phyloP scores from a whole-genome alignment of 2,888 invertebrate species.

The Ceratothoa steindachneri region DNA sequence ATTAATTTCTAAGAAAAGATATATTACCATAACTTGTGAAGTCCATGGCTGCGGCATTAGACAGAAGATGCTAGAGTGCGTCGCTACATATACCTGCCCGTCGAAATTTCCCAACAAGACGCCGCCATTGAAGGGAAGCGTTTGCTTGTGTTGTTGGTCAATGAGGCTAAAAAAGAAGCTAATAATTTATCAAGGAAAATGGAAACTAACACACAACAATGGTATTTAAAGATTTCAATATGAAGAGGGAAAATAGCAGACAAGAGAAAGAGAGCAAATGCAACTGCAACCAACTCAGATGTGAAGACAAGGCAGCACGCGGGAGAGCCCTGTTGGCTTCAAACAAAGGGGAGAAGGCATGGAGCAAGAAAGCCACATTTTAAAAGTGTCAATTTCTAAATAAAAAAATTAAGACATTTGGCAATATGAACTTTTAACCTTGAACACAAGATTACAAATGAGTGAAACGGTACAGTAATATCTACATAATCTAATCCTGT shows the following conservation, averaged over 20 bases:
- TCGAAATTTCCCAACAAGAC: constrained; percentile 56
- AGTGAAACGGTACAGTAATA: background rate
- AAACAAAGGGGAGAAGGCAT: background rate
- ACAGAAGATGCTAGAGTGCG: constrained; percentile 55
- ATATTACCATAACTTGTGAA: constrained; percentile 56
- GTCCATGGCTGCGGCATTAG: constrained; percentile 58
- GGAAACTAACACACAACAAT: no score
- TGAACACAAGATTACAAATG: background rate
- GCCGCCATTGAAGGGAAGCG: constrained; percentile 56
- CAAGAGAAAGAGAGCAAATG: background rate
- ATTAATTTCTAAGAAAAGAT: no score
- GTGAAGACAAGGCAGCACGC: no score
- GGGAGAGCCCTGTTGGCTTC: background rate
- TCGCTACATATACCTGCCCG: constrained; percentile 56
- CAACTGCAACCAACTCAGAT: no score
- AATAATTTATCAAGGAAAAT: background rate
- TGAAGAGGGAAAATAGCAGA: background rate
- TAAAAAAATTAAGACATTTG: no score
- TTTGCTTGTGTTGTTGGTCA: constrained; percentile 58
- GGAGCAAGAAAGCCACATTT: background rate
- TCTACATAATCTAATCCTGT: background rate
- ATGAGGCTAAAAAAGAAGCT: constrained; percentile 53
- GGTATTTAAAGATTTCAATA: no score
- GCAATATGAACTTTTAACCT: background rate
- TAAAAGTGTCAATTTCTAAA: no score